Evolutionary conservation across 2,113 vertebrate genomes (phyloP).

Genomic region (Xenopus laevis): DNA sequence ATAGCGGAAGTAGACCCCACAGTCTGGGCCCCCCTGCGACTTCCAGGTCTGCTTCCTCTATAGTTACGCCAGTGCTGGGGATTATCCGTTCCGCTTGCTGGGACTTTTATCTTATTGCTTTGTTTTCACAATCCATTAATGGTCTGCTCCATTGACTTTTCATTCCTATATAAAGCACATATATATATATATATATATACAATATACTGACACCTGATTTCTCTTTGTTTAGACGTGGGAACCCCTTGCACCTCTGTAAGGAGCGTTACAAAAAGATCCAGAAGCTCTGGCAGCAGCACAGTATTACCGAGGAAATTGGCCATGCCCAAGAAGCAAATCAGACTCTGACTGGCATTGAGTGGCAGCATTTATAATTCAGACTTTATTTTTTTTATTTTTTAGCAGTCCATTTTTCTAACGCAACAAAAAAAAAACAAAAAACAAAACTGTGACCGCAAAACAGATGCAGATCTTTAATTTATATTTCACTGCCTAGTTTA

Average conservation of each 20-base stretch:
- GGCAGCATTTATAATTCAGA: constrained; percentile 87
- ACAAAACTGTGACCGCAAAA: constrained; percentile 52
- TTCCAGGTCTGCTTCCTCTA: no score
- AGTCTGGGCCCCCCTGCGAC: no score
- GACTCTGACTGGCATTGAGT: constrained; percentile 91
- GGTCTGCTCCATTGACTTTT: no score
- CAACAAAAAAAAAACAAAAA: constrained; percentile 40
- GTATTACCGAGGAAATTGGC: constrained; percentile 91
- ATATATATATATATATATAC: no score
- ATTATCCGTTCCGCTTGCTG: no score
- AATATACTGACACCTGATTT: constrained; percentile 15
- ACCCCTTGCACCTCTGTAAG: constrained; percentile 87
- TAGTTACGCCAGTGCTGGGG: no score
- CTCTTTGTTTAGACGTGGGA: constrained; percentile 80
- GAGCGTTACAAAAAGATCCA: constrained; percentile 94
- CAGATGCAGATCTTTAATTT: constrained; percentile 55
- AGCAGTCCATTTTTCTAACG: constrained; percentile 56
- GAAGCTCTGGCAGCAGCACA: constrained; percentile 94
- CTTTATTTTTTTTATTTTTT: constrained; percentile 54
- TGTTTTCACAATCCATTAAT: no score
- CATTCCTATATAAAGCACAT: no score
- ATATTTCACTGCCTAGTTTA: constrained; percentile 62
- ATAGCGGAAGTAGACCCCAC: no score
- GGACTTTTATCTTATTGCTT: no score
- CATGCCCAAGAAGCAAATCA: constrained; percentile 98